Percentiles rank a stretch among this genome's conserved stretches.
phyloP scores from a whole-genome alignment of 2,113 vertebrate genomes.

The Mobula birostris region DNA sequence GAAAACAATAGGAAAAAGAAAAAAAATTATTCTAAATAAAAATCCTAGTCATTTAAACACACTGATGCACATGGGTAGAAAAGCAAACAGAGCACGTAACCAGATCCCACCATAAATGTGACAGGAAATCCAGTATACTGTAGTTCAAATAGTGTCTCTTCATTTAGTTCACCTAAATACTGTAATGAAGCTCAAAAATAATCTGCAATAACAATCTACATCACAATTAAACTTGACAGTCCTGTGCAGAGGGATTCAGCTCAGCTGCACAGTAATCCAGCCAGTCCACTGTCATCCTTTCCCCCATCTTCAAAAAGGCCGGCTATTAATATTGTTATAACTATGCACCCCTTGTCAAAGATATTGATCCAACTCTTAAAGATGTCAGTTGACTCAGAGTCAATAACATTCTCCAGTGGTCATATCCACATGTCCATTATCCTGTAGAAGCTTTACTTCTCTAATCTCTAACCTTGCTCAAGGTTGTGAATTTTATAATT shows the following conservation, averaged over 20 bases:
- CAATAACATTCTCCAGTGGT: not conserved
- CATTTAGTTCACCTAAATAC: not conserved
- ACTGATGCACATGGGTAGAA: not conserved
- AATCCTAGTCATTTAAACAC: not conserved
- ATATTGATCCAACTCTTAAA: constrained; percentile 31
- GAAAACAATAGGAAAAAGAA: not conserved
- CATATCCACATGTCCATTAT: not conserved
- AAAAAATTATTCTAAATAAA: not conserved
- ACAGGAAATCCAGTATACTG: not conserved
- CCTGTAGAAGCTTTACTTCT: not conserved
- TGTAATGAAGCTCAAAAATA: not conserved
- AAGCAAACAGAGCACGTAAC: not conserved
- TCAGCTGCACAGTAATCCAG: not conserved
- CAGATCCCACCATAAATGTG: not conserved
- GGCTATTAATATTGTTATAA: not conserved
- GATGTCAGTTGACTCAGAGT: constrained; percentile 21
- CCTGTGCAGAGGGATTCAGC: not conserved
- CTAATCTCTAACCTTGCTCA: constrained; percentile 24
- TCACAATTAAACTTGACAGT: not conserved
- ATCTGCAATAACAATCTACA: not conserved
- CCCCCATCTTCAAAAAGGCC: not conserved
- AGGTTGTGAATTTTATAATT: constrained; percentile 33
- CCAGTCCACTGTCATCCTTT: not conserved
- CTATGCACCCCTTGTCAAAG: constrained; percentile 18
- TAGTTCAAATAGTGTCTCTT: not conserved